phyloP scores from a whole-genome alignment of 2,797 vertebrate genomes.

The Octomys mimax region DNA sequence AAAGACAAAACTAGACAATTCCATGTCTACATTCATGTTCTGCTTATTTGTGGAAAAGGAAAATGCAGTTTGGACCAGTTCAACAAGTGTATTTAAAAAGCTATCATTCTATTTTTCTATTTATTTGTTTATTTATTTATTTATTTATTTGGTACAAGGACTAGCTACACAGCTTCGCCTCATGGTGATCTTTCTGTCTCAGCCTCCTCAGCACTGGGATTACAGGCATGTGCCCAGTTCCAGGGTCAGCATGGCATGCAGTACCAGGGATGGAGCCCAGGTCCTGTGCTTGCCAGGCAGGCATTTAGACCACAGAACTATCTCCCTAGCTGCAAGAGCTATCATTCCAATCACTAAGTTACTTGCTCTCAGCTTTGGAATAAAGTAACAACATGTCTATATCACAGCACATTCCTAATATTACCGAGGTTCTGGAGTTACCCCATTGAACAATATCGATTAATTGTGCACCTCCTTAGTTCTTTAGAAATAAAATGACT shows the following conservation, averaged over 20 bases:
- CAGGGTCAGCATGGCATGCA: too few relatives aligned
- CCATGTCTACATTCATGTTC: not conserved
- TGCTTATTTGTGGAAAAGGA: not conserved
- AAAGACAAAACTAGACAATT: not conserved
- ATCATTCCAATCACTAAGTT: not conserved
- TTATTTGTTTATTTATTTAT: too few relatives aligned
- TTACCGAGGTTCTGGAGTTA: not conserved
- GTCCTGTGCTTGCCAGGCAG: too few relatives aligned
- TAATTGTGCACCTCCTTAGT: not conserved
- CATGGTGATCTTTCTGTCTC: too few relatives aligned
- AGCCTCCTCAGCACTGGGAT: too few relatives aligned
- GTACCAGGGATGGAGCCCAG: too few relatives aligned
- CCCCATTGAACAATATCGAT: not conserved
- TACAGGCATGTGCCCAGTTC: too few relatives aligned
- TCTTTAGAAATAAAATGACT: conserved; percentile 41
- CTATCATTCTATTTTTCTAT: too few relatives aligned
- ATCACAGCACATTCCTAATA: not conserved
- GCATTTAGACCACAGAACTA: too few relatives aligned
- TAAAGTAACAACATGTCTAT: not conserved
- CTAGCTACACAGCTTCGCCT: too few relatives aligned
- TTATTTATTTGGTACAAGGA: too few relatives aligned
- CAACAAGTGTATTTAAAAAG: not conserved
- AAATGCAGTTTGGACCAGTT: not conserved
- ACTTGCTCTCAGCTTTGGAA: conserved; percentile 18
- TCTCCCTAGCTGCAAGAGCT: too few relatives aligned